phyloP scores from a whole-genome alignment of 1,140 invertebrate genomes.

The Drosophila kurseongensis region DNA sequence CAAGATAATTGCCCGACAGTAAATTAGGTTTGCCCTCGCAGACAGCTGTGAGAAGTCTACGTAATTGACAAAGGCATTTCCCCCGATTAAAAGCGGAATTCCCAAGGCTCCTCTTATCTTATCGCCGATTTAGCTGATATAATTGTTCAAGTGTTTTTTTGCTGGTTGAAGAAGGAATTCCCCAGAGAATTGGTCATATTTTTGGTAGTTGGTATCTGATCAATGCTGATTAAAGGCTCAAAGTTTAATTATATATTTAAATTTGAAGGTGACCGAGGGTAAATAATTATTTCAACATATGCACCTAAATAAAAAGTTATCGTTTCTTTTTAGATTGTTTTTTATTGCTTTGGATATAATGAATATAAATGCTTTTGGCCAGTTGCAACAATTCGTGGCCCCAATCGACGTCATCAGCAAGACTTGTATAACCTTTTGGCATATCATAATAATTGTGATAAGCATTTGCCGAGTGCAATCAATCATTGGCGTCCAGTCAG shows the following conservation, averaged over 20 bases:
- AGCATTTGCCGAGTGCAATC: conserved; percentile 33
- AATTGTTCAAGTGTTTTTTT: conserved; percentile 22
- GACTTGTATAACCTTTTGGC: conserved; percentile 27
- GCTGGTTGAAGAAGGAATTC: conserved; percentile 15
- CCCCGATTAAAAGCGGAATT: conserved; percentile 30
- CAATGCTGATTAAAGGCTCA: not conserved
- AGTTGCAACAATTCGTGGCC: not conserved
- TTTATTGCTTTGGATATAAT: not conserved
- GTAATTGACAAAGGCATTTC: conserved; percentile 26
- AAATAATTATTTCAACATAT: not conserved
- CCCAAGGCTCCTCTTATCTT: conserved; percentile 18
- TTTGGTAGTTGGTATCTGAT: not conserved
- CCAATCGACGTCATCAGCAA: conserved; percentile 4
- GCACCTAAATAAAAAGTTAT: not conserved
- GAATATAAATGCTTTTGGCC: not conserved
- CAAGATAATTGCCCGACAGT: conserved; percentile 37
- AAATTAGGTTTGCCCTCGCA: conserved; percentile 24
- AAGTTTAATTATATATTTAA: not conserved
- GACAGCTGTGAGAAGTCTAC: conserved; percentile 23
- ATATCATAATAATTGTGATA: conserved; percentile 40
- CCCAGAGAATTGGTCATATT: conserved; percentile 25
- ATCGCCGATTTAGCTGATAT: conserved; percentile 11
- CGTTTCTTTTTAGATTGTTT: not conserved
- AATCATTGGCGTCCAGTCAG: conserved; percentile 38
- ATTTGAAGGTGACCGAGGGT: not conserved